Conservation (phyloP, 2,888 invertebrate species). For the Spisula solida region DNA sequence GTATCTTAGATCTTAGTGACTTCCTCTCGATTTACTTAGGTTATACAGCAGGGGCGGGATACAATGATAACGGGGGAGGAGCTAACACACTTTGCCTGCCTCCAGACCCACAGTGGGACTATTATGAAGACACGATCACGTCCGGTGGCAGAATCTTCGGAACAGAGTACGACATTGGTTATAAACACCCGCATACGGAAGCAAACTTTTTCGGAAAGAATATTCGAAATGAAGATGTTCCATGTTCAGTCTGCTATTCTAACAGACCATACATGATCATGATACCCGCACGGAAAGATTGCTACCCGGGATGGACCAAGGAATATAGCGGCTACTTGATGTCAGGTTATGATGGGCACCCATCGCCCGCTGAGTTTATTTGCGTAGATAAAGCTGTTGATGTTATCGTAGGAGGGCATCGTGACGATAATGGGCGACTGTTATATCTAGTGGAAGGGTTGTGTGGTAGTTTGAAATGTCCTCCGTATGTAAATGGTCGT, state of each 20-base stretch:
- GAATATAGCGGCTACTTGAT: conserved; percentile 36
- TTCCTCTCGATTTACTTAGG: not conserved
- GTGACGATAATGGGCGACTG: not conserved
- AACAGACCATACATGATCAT: conserved; percentile 2
- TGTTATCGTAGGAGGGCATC: not conserved
- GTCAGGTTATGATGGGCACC: conserved; percentile 15
- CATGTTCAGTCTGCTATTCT: conserved; percentile 25
- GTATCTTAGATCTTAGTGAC: too few species aligned
- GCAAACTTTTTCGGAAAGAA: conserved; percentile 15
- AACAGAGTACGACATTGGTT: conserved; percentile 23
- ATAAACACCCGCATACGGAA: not conserved
- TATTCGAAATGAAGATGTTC: conserved; percentile 21
- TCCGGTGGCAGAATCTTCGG: conserved; percentile 3
- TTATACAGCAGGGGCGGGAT: conserved; percentile 5
- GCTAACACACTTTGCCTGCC: conserved; percentile 23
- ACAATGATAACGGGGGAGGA: not conserved
- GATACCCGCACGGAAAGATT: conserved; percentile 14
- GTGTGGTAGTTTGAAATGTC: conserved; percentile 31
- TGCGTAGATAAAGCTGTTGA: conserved; percentile 27
- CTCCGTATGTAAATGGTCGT: conserved; percentile 31
- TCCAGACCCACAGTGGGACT: conserved; percentile 23
- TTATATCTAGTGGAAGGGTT: conserved; percentile 20
- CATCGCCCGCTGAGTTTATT: not conserved
- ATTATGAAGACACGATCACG: not conserved
- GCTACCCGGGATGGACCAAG: conserved; percentile 34